Conservation (phyloP, 2,797 vertebrate genomes). For the Dallia pectoralis region DNA sequence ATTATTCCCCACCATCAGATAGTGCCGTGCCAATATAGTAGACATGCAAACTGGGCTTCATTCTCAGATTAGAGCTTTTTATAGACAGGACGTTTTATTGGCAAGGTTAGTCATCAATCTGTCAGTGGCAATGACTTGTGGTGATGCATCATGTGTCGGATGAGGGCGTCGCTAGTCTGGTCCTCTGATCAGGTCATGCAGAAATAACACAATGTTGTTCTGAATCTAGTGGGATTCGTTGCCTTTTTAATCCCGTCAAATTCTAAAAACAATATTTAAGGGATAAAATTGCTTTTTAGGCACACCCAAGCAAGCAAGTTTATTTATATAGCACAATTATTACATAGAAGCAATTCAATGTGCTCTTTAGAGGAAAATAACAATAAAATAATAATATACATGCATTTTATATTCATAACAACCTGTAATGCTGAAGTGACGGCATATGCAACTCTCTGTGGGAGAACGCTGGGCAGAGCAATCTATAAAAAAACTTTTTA, state of each 20-base stretch:
- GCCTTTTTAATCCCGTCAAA: neutral
- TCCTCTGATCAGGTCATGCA: constrained; percentile 62
- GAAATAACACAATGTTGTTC: constrained; percentile 22
- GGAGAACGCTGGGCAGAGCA: no score
- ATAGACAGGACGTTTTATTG: constrained; percentile 61
- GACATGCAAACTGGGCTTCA: constrained; percentile 27
- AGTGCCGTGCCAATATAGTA: constrained; percentile 18
- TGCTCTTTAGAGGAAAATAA: no score
- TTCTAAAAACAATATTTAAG: neutral
- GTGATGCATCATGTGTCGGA: constrained; percentile 62
- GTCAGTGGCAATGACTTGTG: constrained; percentile 66
- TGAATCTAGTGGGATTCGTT: neutral
- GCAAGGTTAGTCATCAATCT: constrained; percentile 66
- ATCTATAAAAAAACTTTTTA: no score
- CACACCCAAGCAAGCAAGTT: no score
- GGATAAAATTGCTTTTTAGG: neutral
- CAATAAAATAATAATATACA: no score
- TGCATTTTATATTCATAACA: no score
- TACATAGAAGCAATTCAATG: no score
- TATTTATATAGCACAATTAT: no score
- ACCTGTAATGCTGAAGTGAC: no score
- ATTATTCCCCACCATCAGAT: constrained; percentile 34
- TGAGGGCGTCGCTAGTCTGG: constrained; percentile 52
- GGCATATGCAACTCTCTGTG: no score
- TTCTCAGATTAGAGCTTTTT: constrained; percentile 56